Base-by-base conservation (phyloP, 37 sponge, comb jelly and placozoan species). In the Cliona cf. orientalis region DNA sequence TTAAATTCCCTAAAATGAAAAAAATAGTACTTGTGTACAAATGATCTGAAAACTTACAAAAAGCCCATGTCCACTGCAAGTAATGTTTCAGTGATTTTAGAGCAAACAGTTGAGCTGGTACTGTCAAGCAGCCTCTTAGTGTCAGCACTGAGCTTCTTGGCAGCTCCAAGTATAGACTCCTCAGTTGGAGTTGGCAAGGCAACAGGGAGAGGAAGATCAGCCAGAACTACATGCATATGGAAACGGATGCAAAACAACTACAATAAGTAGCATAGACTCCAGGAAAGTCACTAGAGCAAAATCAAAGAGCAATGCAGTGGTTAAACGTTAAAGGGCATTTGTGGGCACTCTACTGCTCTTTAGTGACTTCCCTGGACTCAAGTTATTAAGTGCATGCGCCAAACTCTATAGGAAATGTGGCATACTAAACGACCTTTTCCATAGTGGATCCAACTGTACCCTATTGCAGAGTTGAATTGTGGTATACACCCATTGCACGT, bases 141-240 rank as follows among this genome's bases (percentile, higher is more conserved):
- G 33, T 92, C 93, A 22, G 58, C 69, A 34, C 57, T 72, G 17
- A 83, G 46, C 17, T 45, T 28, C 11, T 35, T 55, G n/a, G n/a
- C n/a, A n/a, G 25, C 55, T 0, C 89, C 89, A 23, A 75, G 64
- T 23, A 77, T 78, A 43, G 41, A 43, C 19, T 66, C 46, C 74
- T 92, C 93, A 72, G 76, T 22, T 6, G 77, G 49, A 14, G 93
- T 84, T 2, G 81, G 81, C 0, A 79, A 29, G 34, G 75, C 71
- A n/a, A 78, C 26, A 5, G 93, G 93, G 3, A 92, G 55, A 25
- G 93, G 93, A 1, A 92, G 71, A 62, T 92, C 93, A 40, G 77
- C 67, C 44, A 92, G 65, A 46, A 88, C 93, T 92, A 66, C 23
- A 44, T 21, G 7, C 12, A 46, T 44, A 22, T 71, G 23, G 28